Percentiles rank a stretch among this genome's conserved stretches.
phyloP scores from a whole-genome alignment of 2,113 vertebrate species.

The Okapia johnstoni region DNA sequence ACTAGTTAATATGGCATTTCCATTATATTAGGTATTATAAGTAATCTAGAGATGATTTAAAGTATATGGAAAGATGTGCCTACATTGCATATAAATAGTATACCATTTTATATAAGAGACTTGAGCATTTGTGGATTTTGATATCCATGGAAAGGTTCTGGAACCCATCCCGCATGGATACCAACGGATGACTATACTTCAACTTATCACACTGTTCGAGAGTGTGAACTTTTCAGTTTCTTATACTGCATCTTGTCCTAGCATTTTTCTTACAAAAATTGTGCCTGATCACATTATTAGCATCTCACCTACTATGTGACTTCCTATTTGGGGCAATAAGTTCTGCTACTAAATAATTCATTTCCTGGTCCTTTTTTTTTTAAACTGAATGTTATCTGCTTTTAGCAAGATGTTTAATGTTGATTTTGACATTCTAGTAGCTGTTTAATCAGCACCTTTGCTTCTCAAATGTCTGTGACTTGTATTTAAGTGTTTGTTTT shows the following conservation, averaged over 20 bases:
- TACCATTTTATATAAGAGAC: background rate
- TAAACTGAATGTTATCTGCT: background rate
- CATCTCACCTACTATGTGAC: background rate
- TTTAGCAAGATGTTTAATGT: background rate
- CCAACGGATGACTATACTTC: background rate
- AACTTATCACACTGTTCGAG: background rate
- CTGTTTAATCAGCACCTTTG: background rate
- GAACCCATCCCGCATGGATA: background rate
- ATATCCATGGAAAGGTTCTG: background rate
- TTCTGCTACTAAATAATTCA: background rate
- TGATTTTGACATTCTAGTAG: background rate
- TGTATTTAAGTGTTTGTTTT: background rate
- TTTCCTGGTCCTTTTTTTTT: background rate
- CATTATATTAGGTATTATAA: background rate
- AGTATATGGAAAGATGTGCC: background rate
- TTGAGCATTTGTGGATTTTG: background rate
- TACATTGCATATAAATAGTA: background rate
- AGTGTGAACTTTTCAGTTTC: background rate
- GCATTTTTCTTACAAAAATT: background rate
- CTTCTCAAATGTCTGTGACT: background rate
- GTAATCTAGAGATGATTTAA: background rate
- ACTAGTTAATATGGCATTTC: background rate
- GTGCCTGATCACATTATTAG: background rate
- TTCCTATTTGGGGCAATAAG: background rate
- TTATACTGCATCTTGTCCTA: background rate